phyloP scores from a whole-genome alignment of 2,888 invertebrate genomes.

The Neoascia interrupta region DNA sequence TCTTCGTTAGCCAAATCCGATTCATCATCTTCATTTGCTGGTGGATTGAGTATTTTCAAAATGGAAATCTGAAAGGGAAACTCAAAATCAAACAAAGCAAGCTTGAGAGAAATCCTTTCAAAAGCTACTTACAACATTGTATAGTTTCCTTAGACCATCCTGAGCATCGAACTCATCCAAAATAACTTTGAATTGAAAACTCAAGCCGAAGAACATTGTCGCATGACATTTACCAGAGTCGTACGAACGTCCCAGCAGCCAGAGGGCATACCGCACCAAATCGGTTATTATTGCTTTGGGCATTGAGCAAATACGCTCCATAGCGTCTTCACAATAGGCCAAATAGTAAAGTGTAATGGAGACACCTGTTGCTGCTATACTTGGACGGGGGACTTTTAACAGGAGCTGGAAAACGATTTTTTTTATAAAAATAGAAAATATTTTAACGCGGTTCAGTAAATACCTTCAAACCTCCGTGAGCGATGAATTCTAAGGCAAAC shows the following conservation, averaged over 20 bases:
- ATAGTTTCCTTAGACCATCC: constrained; percentile 95
- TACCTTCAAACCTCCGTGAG: constrained; percentile 91
- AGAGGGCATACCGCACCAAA: constrained; percentile 93
- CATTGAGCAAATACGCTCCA: constrained; percentile 95
- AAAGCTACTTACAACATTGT: constrained; percentile 86
- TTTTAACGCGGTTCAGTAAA: constrained; percentile 27
- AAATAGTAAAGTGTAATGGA: constrained; percentile 97
- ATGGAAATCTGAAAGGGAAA: constrained; percentile 85
- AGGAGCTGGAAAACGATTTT: constrained; percentile 82
- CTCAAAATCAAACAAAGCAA: not conserved
- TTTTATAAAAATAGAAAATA: not conserved
- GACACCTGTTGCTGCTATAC: constrained; percentile 96
- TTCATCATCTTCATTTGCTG: constrained; percentile 82
- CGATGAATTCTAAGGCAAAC: constrained; percentile 97
- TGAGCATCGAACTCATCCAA: constrained; percentile 95
- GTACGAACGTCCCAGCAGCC: constrained; percentile 97
- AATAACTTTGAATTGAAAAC: constrained; percentile 95
- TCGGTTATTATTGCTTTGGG: constrained; percentile 88
- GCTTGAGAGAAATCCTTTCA: not conserved
- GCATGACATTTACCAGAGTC: constrained; percentile 99
- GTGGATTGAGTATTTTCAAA: constrained; percentile 88
- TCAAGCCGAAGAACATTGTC: constrained; percentile 98
- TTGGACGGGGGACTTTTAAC: constrained; percentile 94
- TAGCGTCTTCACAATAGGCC: constrained; percentile 97
- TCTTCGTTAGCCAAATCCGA: constrained; percentile 86